Evolutionary conservation across 2,888 invertebrate genomes (phyloP), one percentile per base, ranked within the genome.

Genomic region (Melipona beecheii): DNA sequence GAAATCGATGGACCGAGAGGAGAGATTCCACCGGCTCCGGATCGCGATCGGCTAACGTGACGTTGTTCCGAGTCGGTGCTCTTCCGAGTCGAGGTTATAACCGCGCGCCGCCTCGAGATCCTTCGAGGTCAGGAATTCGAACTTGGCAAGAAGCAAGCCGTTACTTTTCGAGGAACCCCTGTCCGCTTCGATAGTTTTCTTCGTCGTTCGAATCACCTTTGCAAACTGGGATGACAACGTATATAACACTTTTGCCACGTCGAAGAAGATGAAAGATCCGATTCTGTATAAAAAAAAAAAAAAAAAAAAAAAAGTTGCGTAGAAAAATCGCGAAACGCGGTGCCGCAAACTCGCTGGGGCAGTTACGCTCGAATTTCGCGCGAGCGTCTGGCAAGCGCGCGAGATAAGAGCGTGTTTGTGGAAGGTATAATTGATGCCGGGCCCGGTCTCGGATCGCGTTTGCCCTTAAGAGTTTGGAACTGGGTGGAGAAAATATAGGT

Each of bases 401-500:
- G 77, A 78, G 81, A 78, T 93, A 93, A 93, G 93, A 92, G 92
- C 92, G 93, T 92, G 93, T 93, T 93, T 93, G 92, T 91, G 92
- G 92, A 92, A 92, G 91, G 91, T 92, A 92, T 93, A 93, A 93
- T 93, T 93, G 93, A 93, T 93, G 93, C 92, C 85, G 92, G 90
- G 79, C 90, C 91, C 88, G 90, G 87, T 43, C 78, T 78, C 81
- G 75, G 86, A 89, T 89, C 84, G 90, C 88, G 88, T 90, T 90
- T 86, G 89, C 89, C 90, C 89, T 90, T 89, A 92, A 90, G 92
- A 92, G 92, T 93, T 93, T 92, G 93, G 93, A 92, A 93, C 93
- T 92, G 93, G 92, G 92, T 91, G 91, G 93, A 94, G 94, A 93
- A 94, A 94, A 94, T 94, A 94, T 93, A 93, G 94, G 94, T 94